A percentile compares a stretch with the other conserved stretches of the same genome.
Evolutionary conservation across 1,140 invertebrate species (phyloP).

Genomic region (Rhagoletis zephyria): DNA sequence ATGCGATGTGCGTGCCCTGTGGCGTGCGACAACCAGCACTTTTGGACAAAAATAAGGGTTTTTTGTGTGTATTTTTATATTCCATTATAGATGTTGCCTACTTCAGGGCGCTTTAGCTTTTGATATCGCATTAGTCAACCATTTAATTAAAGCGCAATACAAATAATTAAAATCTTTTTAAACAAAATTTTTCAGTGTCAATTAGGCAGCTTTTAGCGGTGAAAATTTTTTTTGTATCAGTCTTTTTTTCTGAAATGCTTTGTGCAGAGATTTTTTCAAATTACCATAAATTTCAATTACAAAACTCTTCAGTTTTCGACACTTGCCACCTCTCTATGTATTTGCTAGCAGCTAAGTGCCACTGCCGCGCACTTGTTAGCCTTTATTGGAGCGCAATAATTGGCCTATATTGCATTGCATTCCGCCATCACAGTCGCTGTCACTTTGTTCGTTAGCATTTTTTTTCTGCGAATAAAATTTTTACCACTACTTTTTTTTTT

Average conservation of each 20-base stretch:
- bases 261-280: not conserved
- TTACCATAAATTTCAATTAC: not conserved
- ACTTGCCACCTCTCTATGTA: not conserved
- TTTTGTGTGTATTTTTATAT: no score
- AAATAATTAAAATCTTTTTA: no score
- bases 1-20: not conserved
- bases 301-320: not conserved
- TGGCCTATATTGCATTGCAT: not conserved
- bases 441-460: not conserved
- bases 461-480: not conserved
- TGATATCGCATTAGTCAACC: no score
- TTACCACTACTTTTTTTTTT: not conserved
- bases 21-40: no score
- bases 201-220: not conserved
- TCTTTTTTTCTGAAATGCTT: not conserved
- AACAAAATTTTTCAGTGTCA: not conserved
- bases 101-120: no score
- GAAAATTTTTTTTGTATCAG: not conserved
- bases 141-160: no score
- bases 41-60: no score
- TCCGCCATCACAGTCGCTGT: not conserved
- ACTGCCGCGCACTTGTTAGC: not conserved
- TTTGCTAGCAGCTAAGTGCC: not conserved
- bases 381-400: constrained; percentile 19
- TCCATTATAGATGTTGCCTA: no score